A percentile compares a stretch with the other conserved stretches of the same genome.
These are phyloP conservation scores for Dascillus cervinus DNA, from an alignment of 2,888 invertebrate species.

Conservation along the genomic window DNA sequence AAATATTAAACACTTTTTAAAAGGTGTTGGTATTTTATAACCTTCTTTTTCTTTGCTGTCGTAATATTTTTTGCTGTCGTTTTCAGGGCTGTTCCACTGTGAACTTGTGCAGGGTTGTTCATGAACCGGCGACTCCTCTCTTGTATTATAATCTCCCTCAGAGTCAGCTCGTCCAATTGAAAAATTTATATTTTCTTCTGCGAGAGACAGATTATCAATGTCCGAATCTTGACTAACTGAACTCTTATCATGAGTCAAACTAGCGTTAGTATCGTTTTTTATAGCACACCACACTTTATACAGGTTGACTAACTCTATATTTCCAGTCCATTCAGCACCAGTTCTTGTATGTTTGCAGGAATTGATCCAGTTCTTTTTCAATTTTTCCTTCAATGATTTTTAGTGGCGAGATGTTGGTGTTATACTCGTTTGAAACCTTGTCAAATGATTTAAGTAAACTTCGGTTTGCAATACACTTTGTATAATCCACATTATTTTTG, in stretches of 20 bases:
- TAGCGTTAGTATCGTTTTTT: too few relatives aligned
- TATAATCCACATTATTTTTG: slow-evolving; percentile 19
- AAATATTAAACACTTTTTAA: slow-evolving; percentile 4
- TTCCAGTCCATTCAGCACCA: background rate
- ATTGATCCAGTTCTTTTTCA: slow-evolving; percentile 1
- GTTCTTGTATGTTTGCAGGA: slow-evolving; percentile 1
- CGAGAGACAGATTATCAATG: too few relatives aligned
- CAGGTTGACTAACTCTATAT: background rate
- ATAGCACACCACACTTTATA: background rate
- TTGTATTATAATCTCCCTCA: slow-evolving; percentile 1
- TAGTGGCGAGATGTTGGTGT: too few relatives aligned
- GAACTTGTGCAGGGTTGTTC: background rate
- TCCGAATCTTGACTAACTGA: too few relatives aligned
- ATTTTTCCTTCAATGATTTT: slow-evolving; percentile 1
- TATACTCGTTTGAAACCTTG: too few relatives aligned
- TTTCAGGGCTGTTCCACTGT: slow-evolving; percentile 1
- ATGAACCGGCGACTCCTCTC: background rate
- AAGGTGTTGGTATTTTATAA: slow-evolving; percentile 2
- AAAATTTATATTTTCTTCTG: too few relatives aligned
- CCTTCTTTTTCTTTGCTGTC: slow-evolving; percentile 2
- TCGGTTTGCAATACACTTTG: slow-evolving; percentile 16
- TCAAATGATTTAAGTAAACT: background rate
- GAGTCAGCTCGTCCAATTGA: background rate
- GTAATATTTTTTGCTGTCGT: background rate
- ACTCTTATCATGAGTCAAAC: too few relatives aligned